phyloP scores from a whole-genome alignment of 2,888 invertebrate species.

The Athetis lepigone region DNA sequence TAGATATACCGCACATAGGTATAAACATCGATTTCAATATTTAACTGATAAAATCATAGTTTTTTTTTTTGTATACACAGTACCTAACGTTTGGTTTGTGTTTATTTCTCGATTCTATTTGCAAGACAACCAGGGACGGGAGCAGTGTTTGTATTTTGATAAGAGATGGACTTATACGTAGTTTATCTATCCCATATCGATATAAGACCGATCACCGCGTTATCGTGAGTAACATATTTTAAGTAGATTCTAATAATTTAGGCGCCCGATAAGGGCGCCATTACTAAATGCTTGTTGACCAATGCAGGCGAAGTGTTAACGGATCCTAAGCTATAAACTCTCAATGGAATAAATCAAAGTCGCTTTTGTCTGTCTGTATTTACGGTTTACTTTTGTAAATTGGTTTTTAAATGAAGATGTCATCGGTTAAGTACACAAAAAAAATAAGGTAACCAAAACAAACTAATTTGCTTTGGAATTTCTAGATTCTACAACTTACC shows the following conservation, averaged over 20 bases:
- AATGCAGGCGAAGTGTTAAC: constrained; percentile 39
- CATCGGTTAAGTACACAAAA: no score
- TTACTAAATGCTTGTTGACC: constrained; percentile 48
- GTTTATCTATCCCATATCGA: constrained; percentile 55
- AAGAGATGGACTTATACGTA: constrained; percentile 67
- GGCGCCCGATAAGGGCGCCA: constrained; percentile 71
- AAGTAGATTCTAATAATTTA: constrained; percentile 71
- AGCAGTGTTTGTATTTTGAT: constrained; percentile 70
- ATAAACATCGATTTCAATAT: constrained; percentile 59
- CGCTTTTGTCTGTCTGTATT: no score
- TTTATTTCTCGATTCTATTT: constrained; percentile 59
- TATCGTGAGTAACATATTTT: constrained; percentile 69
- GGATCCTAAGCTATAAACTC: constrained; percentile 19
- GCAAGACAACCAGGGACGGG: constrained; percentile 60
- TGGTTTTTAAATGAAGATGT: no score
- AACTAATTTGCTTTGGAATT: no score
- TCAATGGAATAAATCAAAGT: no score
- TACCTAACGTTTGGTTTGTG: constrained; percentile 44
- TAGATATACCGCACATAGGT: constrained; percentile 40
- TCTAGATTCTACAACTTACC: no score
- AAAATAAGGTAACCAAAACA: no score
- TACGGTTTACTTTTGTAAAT: no score
- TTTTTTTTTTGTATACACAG: constrained; percentile 48
- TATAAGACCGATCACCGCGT: constrained; percentile 65
- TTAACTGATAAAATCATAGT: constrained; percentile 56